Evolutionary conservation across 1,140 invertebrate species (phyloP).

Genomic region (Carcinoscorpius rotundicauda): DNA sequence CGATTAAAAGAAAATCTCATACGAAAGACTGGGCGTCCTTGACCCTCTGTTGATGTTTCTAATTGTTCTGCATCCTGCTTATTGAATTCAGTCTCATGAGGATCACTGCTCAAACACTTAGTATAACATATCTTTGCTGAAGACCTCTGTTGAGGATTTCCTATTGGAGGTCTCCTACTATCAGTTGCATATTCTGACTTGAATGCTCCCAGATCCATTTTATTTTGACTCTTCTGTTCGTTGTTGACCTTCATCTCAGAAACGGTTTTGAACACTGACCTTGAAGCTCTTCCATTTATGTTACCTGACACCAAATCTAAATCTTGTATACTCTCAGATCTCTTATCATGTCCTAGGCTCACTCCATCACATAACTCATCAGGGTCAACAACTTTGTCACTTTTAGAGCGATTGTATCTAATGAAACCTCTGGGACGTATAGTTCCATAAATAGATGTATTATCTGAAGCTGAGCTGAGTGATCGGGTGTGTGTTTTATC

Average conservation of each 20-base stretch:
- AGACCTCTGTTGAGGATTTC: too few species aligned
- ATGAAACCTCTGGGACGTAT: slow-evolving; percentile 15
- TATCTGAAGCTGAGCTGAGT: slow-evolving; percentile 5
- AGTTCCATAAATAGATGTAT: slow-evolving; percentile 3
- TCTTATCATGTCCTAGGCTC: too few species aligned
- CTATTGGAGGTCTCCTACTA: not conserved
- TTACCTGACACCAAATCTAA: not conserved
- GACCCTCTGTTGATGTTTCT: slow-evolving; percentile 1
- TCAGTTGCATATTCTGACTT: not conserved
- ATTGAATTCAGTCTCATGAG: slow-evolving; percentile 5
- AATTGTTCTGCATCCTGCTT: slow-evolving; percentile 4
- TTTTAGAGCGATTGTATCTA: slow-evolving; percentile 13
- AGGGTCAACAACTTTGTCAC: slow-evolving; percentile 16
- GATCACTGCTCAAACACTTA: not conserved
- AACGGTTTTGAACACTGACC: not conserved
- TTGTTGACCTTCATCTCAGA: not conserved
- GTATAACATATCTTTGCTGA: not conserved
- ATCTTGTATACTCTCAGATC: too few species aligned
- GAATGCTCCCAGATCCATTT: not conserved
- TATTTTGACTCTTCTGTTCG: not conserved
- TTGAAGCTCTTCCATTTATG: not conserved
- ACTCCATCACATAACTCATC: not conserved
- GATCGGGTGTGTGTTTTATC: not conserved
- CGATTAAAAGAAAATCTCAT: slow-evolving; percentile 19
- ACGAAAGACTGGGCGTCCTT: slow-evolving; percentile 13